Evolutionary conservation across 2,113 vertebrate species (phyloP).

Genomic region (Cryptomyrus ogoouensis): DNA sequence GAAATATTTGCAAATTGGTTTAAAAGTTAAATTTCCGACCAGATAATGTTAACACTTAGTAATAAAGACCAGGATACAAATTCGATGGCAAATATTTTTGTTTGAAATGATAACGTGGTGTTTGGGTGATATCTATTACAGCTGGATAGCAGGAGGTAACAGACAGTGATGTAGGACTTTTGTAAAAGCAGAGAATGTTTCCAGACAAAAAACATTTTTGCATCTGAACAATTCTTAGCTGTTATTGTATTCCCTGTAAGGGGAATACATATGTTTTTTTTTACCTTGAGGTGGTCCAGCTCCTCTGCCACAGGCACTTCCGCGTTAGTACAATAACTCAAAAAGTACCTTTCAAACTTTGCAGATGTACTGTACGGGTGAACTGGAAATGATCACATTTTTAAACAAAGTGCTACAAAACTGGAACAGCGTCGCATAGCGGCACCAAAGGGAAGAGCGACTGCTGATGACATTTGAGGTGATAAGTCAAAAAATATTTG

Average conservation of each 20-base stretch:
- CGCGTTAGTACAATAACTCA: neutral
- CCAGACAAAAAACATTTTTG: neutral
- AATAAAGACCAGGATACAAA: neutral
- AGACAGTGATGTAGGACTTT: neutral
- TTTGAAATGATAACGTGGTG: neutral
- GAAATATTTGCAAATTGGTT: neutral
- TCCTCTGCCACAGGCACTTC: neutral
- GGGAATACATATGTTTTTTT: too few species aligned
- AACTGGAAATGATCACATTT: neutral
- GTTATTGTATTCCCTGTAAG: neutral
- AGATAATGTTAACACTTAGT: neutral
- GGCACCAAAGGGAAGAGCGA: neutral
- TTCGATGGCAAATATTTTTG: neutral
- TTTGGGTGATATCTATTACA: neutral
- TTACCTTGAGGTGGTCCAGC: neutral
- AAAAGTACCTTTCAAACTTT: neutral
- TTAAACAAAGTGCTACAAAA: neutral
- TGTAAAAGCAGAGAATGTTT: neutral
- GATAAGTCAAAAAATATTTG: too few species aligned
- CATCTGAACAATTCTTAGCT: neutral
- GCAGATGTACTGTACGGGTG: neutral
- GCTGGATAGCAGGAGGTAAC: neutral
- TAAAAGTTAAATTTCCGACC: neutral
- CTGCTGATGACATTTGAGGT: too few species aligned
- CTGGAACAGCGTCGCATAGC: neutral